A percentile compares a stretch with the other conserved stretches of the same genome.
These are phyloP conservation scores for Rhinoraja longicauda DNA, from an alignment of 2,797 vertebrate species.

Conservation along the genomic window DNA sequence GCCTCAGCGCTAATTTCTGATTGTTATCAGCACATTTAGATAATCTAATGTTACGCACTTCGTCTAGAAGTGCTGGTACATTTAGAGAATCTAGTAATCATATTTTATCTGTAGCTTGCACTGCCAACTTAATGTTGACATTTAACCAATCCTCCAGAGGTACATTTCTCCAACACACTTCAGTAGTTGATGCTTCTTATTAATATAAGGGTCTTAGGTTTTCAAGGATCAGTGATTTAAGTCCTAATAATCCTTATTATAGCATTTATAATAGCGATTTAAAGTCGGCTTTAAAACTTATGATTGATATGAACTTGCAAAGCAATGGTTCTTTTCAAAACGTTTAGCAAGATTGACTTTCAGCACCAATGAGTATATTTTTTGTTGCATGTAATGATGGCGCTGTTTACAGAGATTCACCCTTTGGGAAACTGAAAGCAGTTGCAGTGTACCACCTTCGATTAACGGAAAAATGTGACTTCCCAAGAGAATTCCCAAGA, in stretches of 20 bases:
- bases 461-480: constrained; percentile 2
- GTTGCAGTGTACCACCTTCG: background rate
- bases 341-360: background rate
- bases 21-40: background rate
- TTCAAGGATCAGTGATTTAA: constrained; percentile 4
- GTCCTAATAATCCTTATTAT: constrained; percentile 13
- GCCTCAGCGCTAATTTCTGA: background rate
- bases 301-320: background rate
- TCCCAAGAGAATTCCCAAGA: background rate
- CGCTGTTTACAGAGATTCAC: background rate
- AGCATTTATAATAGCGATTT: background rate
- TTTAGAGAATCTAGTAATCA: constrained; percentile 52
- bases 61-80: background rate
- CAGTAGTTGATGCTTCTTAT: background rate
- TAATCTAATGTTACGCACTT: background rate
- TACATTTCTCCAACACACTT: background rate
- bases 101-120: constrained; percentile 53
- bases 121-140: constrained; percentile 49
- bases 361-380: background rate
- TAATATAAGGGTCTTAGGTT: background rate
- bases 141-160: constrained; percentile 47
- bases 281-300: constrained; percentile 11
- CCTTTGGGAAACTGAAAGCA: constrained; percentile 16
- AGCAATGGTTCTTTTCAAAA: background rate
- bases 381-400: background rate